These are phyloP conservation scores for Galemys pyrenaicus DNA, from an alignment of 2,113 vertebrate species.

Conservation along the genomic window DNA sequence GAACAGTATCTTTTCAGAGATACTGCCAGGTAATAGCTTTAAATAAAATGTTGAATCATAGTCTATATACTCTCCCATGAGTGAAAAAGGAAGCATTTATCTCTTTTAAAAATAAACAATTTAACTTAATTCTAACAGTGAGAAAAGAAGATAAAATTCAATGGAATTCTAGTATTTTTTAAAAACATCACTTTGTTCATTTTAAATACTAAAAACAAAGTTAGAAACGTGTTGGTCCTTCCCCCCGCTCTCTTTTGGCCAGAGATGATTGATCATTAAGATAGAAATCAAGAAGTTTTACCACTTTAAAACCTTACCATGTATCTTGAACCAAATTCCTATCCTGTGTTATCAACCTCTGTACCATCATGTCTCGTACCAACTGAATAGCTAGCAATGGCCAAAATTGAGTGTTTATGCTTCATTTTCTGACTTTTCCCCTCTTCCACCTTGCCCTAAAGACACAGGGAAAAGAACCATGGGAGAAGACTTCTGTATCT, in stretches of 20 bases:
- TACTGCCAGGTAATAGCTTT: not conserved
- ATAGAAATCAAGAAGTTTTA: not conserved
- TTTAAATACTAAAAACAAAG: constrained; percentile 17
- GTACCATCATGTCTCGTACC: not conserved
- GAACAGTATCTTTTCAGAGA: not conserved
- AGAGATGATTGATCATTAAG: not conserved
- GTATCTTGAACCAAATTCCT: not conserved
- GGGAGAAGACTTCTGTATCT: not conserved
- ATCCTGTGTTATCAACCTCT: not conserved
- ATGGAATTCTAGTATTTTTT: not conserved
- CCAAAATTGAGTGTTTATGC: not conserved
- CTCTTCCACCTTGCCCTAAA: not conserved
- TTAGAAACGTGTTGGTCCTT: not conserved
- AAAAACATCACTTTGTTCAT: not conserved
- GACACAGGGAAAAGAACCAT: not conserved
- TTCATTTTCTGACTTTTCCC: not conserved
- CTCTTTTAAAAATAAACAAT: not conserved
- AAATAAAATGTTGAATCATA: constrained; percentile 5
- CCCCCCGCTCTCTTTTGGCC: not conserved
- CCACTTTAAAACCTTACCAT: not conserved
- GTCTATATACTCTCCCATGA: not conserved
- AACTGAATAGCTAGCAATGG: not conserved
- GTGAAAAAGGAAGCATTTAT: not conserved
- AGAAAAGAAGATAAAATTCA: not conserved
- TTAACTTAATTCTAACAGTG: not conserved